Evolutionary conservation across 92 coral and sea anemone species (phyloP).

Genomic region (Blastomussa wellsi): DNA sequence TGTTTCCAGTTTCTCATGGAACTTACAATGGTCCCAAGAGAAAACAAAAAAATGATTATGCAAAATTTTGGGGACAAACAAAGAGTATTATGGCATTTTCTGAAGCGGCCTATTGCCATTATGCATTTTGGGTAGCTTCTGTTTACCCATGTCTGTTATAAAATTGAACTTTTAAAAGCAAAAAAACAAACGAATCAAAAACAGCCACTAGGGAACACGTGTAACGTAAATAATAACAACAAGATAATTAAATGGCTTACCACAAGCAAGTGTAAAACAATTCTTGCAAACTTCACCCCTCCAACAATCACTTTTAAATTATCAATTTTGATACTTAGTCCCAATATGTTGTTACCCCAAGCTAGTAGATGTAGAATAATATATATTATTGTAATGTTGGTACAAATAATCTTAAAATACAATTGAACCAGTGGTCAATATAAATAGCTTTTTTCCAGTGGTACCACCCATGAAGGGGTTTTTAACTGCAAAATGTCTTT

Average conservation of each 20-base stretch:
- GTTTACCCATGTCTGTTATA: neutral
- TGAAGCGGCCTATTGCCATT: too few species aligned
- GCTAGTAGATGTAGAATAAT: neutral
- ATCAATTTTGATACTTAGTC: neutral
- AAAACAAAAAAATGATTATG: too few species aligned
- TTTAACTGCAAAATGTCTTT: conserved; percentile 2
- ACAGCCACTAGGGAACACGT: neutral
- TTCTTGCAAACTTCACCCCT: neutral
- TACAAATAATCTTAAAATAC: conserved; percentile 42
- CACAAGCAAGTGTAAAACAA: neutral
- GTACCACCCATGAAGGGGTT: neutral
- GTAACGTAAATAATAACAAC: neutral
- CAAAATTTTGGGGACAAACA: too few species aligned
- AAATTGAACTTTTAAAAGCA: neutral
- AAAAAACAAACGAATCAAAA: neutral
- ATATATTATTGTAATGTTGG: neutral
- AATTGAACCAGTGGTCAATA: conserved; percentile 26
- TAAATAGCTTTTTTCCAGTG: conserved; percentile 27
- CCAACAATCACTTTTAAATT: conserved; percentile 11
- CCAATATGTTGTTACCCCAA: neutral
- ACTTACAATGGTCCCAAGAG: too few species aligned
- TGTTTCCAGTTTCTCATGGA: too few species aligned
- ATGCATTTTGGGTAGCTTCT: neutral
- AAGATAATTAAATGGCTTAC: neutral
- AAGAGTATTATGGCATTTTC: too few species aligned